Percentiles rank a stretch among this genome's conserved stretches.
Evolutionary conservation across 2,113 vertebrate genomes (phyloP).

Genomic region (Urocitellus parryii): DNA sequence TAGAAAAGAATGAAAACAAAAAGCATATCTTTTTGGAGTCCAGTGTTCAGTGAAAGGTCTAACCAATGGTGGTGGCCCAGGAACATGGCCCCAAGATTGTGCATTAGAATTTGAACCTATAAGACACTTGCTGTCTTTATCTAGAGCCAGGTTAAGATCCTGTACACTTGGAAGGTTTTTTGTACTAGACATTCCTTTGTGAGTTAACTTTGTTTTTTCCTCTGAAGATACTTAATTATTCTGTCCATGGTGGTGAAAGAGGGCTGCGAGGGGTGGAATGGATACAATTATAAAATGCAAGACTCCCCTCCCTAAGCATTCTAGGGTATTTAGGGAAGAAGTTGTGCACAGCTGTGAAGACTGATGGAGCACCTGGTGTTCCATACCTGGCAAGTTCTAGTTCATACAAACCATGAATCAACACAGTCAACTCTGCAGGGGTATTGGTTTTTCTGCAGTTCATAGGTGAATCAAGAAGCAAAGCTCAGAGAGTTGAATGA

Average conservation of each 20-base stretch:
- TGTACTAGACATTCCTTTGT: not conserved
- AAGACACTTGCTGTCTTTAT: not conserved
- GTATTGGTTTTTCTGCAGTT: not conserved
- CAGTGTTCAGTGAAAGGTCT: not conserved
- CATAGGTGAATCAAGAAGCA: not conserved
- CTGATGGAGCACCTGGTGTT: not conserved
- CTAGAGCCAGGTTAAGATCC: not conserved
- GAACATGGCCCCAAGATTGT: not conserved
- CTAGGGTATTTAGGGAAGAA: not conserved
- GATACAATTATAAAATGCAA: not conserved
- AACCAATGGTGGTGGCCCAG: not conserved
- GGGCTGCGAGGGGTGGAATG: not conserved
- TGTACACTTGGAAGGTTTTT: not conserved
- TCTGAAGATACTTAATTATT: not conserved
- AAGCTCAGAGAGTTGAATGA: not conserved
- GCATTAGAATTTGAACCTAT: not conserved
- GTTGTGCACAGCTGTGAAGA: too few relatives aligned
- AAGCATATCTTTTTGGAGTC: not conserved
- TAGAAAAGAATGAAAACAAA: not conserved
- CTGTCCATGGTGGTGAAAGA: not conserved
- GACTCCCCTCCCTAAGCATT: not conserved
- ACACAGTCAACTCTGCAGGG: not conserved
- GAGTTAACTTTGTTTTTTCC: not conserved
- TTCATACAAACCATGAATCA: not conserved
- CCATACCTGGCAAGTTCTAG: not conserved